These are phyloP conservation scores for Halichoeres trimaculatus DNA, from an alignment of 2,113 vertebrate species.

Conservation along the genomic window DNA sequence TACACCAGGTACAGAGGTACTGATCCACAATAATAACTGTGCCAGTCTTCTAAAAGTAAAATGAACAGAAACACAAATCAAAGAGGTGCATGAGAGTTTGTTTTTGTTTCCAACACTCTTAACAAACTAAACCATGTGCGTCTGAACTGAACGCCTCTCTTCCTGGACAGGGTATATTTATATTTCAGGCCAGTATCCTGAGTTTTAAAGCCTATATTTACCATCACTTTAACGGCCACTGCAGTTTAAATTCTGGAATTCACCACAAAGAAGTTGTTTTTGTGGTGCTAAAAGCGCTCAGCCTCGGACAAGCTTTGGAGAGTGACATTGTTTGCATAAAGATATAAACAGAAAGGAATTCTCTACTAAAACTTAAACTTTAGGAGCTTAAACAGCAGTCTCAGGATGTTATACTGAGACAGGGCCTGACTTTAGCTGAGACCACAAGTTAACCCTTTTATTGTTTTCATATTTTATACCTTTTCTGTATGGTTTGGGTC, in stretches of 20 bases:
- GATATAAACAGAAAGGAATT: constrained; percentile 34
- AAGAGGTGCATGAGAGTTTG: not conserved
- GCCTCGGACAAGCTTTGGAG: constrained; percentile 33
- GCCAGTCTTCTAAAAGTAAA: too few species aligned
- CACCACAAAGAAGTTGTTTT: constrained; percentile 15
- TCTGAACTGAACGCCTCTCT: not conserved
- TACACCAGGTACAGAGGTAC: not conserved
- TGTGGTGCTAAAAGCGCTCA: constrained; percentile 34
- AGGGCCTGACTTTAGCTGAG: constrained; percentile 11
- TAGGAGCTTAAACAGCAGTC: constrained; percentile 27
- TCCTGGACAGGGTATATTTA: not conserved
- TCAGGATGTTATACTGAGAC: constrained; percentile 3
- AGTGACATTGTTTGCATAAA: constrained; percentile 40
- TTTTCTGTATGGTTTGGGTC: too few species aligned
- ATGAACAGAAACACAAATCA: too few species aligned
- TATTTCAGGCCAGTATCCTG: not conserved
- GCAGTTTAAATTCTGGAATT: constrained; percentile 31
- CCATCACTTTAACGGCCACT: constrained; percentile 7
- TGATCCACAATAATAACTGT: too few species aligned
- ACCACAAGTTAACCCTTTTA: constrained; percentile 8
- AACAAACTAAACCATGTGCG: not conserved
- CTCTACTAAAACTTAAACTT: constrained; percentile 24
- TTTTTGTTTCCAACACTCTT: not conserved
- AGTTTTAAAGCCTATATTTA: constrained; percentile 17
- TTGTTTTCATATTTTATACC: too few species aligned